phyloP scores from a whole-genome alignment of 2,888 invertebrate genomes.

The Polyploca ridens region DNA sequence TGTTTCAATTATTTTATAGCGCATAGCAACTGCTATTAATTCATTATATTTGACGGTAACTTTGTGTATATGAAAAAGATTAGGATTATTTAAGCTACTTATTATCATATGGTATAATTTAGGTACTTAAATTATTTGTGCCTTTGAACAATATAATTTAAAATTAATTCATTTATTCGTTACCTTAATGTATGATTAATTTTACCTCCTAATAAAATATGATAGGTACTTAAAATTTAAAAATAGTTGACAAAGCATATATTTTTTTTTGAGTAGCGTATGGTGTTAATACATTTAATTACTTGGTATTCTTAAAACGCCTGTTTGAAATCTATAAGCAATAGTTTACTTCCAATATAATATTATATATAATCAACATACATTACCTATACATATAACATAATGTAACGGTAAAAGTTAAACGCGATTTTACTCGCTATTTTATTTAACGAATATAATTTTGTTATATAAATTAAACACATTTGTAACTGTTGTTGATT shows the following conservation, averaged over 20 bases:
- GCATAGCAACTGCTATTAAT: background rate
- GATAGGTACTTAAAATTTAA: background rate
- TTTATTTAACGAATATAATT: no score
- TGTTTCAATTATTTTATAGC: background rate
- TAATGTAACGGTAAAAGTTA: no score
- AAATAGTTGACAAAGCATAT: background rate
- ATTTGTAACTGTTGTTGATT: background rate
- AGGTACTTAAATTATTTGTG: constrained; percentile 76
- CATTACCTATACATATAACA: constrained; percentile 16
- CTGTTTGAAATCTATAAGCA: constrained; percentile 58
- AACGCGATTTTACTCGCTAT: no score
- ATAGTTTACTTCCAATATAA: constrained; percentile 43
- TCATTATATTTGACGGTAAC: constrained; percentile 34
- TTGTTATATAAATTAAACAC: no score
- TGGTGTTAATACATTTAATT: constrained; percentile 24
- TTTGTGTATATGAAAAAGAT: constrained; percentile 39
- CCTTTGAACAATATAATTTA: constrained; percentile 53
- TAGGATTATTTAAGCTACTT: constrained; percentile 23
- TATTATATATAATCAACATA: constrained; percentile 19
- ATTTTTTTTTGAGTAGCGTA: constrained; percentile 13
- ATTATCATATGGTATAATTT: constrained; percentile 34
- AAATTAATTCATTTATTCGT: constrained; percentile 41
- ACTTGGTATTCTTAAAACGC: constrained; percentile 34
- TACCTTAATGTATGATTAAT: constrained; percentile 40
- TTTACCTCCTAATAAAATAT: constrained; percentile 17